Evolutionary conservation across 2,888 invertebrate genomes (phyloP), one percentile per base, ranked within the genome.

Genomic region (Timandra comae): DNA sequence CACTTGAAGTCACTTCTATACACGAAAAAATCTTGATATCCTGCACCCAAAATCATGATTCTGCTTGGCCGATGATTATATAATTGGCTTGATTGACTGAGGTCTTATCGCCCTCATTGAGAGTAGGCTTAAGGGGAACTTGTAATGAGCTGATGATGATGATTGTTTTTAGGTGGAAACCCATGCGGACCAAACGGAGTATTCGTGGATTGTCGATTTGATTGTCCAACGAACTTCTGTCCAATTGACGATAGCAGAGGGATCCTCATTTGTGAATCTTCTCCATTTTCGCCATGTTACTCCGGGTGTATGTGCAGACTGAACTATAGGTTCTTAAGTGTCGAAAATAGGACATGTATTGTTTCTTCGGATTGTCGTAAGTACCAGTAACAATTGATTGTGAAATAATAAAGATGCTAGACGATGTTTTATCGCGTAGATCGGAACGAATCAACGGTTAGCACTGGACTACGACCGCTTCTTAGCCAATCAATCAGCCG

Each of bases 231-330:
- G 0, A 42, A 53, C 13, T 63, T 50, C 36, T 70, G 70, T 12
- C 65, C 68, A 9, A 37, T 29, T 1, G 43, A 66, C 12, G 64
- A 66, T 16, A 54, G 29, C 7, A 40, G 55, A 8, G 53, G 4
- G 0, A 6, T 23, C 0, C 8, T 42, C 2, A 20, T 33, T 1
- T 68, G 66, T 24, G 52, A 59, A 13, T 34, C 48, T 2, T 35
- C 9, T 10, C 55, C 54, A 0, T 47, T 46, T 3, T 23, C 45
- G 0, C 30, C 40, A 0, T 68, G 70, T 21, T 35, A 35, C 2
- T 46, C 61, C 2, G 68, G 69, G 1, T 71, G 71, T 27, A 25
- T 45, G 3, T 70, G 70, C 29, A 45, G 38, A 3, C 0, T 54
- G 2, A 63, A 64, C 36, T 29, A 65, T 27, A 63, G 35, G 34